Conservation (phyloP, 2,113 vertebrate genomes). For the Podiceps cristatus region DNA sequence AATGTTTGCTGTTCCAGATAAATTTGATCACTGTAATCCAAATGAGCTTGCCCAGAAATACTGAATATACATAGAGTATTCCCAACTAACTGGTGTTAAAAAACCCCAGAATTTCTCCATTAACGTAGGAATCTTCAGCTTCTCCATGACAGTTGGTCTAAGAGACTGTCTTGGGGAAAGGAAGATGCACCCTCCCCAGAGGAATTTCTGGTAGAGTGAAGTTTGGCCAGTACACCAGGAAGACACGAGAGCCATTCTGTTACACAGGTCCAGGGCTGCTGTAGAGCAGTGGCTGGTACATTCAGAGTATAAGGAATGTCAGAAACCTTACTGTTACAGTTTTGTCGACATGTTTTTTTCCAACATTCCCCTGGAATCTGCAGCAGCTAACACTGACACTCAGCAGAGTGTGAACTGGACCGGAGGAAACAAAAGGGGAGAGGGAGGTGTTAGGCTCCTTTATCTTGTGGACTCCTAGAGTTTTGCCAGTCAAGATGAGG, state of each 20-base stretch:
- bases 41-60: neutral
- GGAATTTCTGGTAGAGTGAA: neutral
- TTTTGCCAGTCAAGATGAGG: neutral
- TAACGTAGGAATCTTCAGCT: neutral
- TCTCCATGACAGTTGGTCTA: neutral
- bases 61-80: neutral
- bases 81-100: neutral
- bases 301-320: neutral
- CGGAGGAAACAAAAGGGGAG: neutral
- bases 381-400: neutral
- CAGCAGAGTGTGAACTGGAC: neutral
- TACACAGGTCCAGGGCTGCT: neutral
- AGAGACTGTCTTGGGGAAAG: neutral
- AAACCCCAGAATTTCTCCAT: neutral
- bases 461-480: neutral
- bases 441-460: neutral
- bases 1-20: neutral
- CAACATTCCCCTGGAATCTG: neutral
- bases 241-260: neutral
- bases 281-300: neutral
- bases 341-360: neutral
- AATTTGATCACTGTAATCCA: neutral
- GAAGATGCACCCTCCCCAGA: neutral
- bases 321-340: neutral
- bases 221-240: neutral